A percentile compares a stretch with the other conserved stretches of the same genome.
Evolutionary conservation across 2,113 vertebrate genomes (phyloP).

Genomic region (Mesoclemmys tuberculata): DNA sequence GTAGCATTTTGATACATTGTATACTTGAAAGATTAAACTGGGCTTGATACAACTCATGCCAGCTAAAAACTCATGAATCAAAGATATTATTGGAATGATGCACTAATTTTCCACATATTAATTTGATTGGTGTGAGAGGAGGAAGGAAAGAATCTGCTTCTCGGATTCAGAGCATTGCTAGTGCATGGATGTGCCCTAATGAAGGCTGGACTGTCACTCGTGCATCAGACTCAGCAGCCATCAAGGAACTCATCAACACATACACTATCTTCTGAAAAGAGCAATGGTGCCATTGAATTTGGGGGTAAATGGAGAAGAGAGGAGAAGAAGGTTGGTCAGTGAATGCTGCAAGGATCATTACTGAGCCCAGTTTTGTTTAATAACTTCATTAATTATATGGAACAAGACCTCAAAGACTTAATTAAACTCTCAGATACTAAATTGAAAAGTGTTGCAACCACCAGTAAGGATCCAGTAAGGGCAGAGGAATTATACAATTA

Average conservation of each 20-base stretch:
- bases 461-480: neutral
- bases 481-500: neutral
- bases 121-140: too few species aligned
- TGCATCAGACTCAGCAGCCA: too few species aligned
- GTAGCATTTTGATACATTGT: neutral
- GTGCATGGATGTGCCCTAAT: too few species aligned
- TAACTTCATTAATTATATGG: accelerated
- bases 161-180: too few species aligned
- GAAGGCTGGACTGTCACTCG: too few species aligned
- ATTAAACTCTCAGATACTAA: neutral
- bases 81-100: neutral
- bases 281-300: too few species aligned
- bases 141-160: too few species aligned
- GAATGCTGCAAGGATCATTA: neutral
- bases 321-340: neutral
- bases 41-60: neutral
- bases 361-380: neutral
- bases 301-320: accelerated
- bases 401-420: neutral
- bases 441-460: neutral
- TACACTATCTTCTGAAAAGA: too few species aligned
- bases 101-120: neutral
- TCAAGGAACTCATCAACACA: too few species aligned
- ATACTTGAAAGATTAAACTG: neutral
- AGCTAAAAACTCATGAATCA: neutral